A percentile compares a stretch with the other conserved stretches of the same genome.
These are phyloP conservation scores for Hyles lineata DNA, from an alignment of 2,888 invertebrate genomes.

Conservation along the genomic window DNA sequence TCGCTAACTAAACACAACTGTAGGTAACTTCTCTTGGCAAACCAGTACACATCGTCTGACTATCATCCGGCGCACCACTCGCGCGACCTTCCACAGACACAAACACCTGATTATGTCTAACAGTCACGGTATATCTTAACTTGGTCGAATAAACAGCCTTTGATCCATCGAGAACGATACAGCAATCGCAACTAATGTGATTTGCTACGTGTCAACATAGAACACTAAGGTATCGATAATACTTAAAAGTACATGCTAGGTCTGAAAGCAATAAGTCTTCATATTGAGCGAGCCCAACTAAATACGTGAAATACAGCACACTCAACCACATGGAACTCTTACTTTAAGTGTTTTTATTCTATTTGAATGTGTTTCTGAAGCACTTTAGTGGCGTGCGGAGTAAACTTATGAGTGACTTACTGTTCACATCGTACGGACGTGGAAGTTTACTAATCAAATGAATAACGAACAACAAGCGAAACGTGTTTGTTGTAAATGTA, in stretches of 20 bases:
- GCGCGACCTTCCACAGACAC: slow-evolving; percentile 65
- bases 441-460: slow-evolving; percentile 47
- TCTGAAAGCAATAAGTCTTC: slow-evolving; percentile 82
- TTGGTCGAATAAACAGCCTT: slow-evolving; percentile 79
- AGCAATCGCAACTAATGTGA: slow-evolving; percentile 77
- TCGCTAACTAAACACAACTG: slow-evolving; percentile 84
- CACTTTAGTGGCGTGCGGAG: slow-evolving; percentile 59
- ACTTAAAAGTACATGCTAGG: slow-evolving; percentile 75
- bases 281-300: slow-evolving; percentile 83
- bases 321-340: slow-evolving; percentile 69
- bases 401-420: slow-evolving; percentile 42
- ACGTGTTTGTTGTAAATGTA: slow-evolving; percentile 73
- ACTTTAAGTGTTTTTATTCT: slow-evolving; percentile 40
- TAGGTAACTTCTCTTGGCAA: slow-evolving; percentile 85
- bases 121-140: slow-evolving; percentile 67
- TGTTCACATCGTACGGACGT: slow-evolving; percentile 40
- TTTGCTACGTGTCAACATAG: slow-evolving; percentile 76
- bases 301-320: slow-evolving; percentile 75
- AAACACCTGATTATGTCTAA: slow-evolving; percentile 59
- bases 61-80: slow-evolving; percentile 81
- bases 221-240: slow-evolving; percentile 74
- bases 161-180: slow-evolving; percentile 73
- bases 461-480: slow-evolving; percentile 62
- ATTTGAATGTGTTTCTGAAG: slow-evolving; percentile 49
- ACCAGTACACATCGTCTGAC: slow-evolving; percentile 79